Evolutionary conservation across 1,140 invertebrate genomes (phyloP).

Genomic region (Aphelinus certus): DNA sequence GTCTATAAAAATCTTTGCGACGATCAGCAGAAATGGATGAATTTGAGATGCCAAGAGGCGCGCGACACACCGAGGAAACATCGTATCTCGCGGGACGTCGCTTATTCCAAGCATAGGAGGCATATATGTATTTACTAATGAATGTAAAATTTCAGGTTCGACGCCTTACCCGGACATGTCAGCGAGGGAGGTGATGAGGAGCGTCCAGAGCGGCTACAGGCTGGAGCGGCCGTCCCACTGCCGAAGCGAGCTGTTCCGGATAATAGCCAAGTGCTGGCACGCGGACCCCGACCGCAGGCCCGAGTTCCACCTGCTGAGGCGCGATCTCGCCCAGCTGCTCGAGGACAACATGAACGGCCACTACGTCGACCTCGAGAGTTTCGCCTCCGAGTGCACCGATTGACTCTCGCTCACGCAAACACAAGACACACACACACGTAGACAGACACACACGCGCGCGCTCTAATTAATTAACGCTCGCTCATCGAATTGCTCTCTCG

Average conservation of each 20-base stretch:
- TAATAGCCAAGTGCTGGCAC: constrained; percentile 81
- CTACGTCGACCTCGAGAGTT: constrained; percentile 82
- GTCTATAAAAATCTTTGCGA: no score
- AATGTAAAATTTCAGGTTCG: constrained; percentile 68
- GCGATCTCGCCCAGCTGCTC: constrained; percentile 74
- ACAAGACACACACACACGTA: no score
- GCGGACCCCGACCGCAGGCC: constrained; percentile 79
- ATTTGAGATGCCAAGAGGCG: no score
- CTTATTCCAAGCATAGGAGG: no score
- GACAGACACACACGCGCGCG: no score
- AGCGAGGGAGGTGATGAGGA: constrained; percentile 79
- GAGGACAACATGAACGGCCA: constrained; percentile 77
- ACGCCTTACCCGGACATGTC: constrained; percentile 85
- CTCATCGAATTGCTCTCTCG: no score
- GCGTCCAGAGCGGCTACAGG: constrained; percentile 78
- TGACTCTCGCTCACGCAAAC: constrained; percentile 46
- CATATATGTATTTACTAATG: no score
- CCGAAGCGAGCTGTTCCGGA: constrained; percentile 77
- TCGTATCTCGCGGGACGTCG: no score
- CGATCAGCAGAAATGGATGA: no score
- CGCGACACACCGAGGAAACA: no score
- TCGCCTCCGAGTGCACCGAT: constrained; percentile 75
- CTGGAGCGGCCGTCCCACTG: constrained; percentile 81
- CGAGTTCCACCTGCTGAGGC: constrained; percentile 74
- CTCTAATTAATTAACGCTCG: no score